Conservation (phyloP, 2,797 vertebrate species). For the Alectoris magna region DNA sequence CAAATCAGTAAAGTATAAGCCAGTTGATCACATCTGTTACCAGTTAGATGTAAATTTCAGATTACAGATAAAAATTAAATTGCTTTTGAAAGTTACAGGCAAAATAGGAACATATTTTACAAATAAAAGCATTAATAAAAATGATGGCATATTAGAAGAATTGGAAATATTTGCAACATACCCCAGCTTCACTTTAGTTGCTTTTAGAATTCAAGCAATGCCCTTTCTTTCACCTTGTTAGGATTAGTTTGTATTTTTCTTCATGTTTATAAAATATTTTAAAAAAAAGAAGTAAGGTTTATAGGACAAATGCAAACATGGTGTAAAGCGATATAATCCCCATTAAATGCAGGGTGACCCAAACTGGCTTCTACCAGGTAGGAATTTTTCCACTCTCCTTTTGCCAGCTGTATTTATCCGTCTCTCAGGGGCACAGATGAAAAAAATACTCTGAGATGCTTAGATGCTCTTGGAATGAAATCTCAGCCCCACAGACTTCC, state of each 20-base stretch:
- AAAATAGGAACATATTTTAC: slow-evolving; percentile 71
- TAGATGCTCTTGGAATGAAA: neutral
- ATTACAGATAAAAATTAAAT: slow-evolving; percentile 78
- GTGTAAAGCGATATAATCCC: slow-evolving; percentile 62
- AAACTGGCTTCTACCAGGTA: slow-evolving; percentile 41
- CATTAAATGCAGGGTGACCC: slow-evolving; percentile 47
- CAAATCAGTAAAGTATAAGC: slow-evolving; percentile 65
- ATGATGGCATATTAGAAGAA: slow-evolving; percentile 69
- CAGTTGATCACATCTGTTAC: slow-evolving; percentile 78
- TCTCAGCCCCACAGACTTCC: neutral
- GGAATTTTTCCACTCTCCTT: slow-evolving; percentile 56
- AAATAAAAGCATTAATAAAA: slow-evolving; percentile 75
- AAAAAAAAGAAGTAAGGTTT: slow-evolving; percentile 64
- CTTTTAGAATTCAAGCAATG: slow-evolving; percentile 50
- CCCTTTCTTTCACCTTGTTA: slow-evolving; percentile 68
- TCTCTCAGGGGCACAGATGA: slow-evolving; percentile 4
- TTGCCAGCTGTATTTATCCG: slow-evolving; percentile 31
- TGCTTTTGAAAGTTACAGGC: slow-evolving; percentile 72
- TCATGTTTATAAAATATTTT: slow-evolving; percentile 64
- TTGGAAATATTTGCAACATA: slow-evolving; percentile 74
- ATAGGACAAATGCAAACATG: slow-evolving; percentile 63
- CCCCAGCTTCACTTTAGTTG: slow-evolving; percentile 53
- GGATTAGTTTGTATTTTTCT: slow-evolving; percentile 80
- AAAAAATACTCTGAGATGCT: slow-evolving; percentile 38
- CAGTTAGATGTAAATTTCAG: slow-evolving; percentile 79